Base-by-base conservation (phyloP, 1,140 invertebrate species). In the Saccostrea cuccullata region DNA sequence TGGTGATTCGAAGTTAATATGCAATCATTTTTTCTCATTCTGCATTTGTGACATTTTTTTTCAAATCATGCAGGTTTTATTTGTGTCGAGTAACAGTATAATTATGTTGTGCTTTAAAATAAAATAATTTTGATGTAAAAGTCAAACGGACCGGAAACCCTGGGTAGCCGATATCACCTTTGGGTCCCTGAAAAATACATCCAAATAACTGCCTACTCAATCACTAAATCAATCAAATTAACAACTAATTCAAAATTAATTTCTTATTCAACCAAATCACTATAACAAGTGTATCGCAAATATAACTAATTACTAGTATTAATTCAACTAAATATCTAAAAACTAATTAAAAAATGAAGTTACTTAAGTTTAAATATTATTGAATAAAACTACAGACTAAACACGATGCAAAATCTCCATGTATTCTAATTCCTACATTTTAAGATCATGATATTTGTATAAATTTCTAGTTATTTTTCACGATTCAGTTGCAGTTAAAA, bases 81-180 rank as follows among this genome's bases (percentile, higher is more conserved):
- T 67, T 67, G 47, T n/a, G 58, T 64, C 58, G 58, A 20, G 17
- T 64, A n/a, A 64, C 58, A 64, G 17, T n/a, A 0, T 15, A 77
- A 12, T 30, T 36, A 77, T 0, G 13, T 11, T 30, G 70, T 77
- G 70, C 70, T 26, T 77, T 30, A 12, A 77, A 77, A 36, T 36
- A 36, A 8, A 15, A 30, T 77, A 26, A 77, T 77, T 36, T 77
- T 30, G 26, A 77, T 77, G 70, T 77, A 77, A 77, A 77, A 77
- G 11, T 77, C 36, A 77, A 84, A 87, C 67, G 30, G 77, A 91
- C 91, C 91, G 89, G 89, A 86, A 89, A 90, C 30, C 91, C 91
- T 15, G 91, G 82, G 64, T 86, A 91, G 47, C 91, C 91, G 30
- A 85, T 60, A 20, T 84, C 70, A 30, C 91, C 91, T 70, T 85